A percentile compares a stretch with the other conserved stretches of the same genome.
Conservation (phyloP, 2,888 invertebrate genomes). For the Mesoligia furuncula region DNA sequence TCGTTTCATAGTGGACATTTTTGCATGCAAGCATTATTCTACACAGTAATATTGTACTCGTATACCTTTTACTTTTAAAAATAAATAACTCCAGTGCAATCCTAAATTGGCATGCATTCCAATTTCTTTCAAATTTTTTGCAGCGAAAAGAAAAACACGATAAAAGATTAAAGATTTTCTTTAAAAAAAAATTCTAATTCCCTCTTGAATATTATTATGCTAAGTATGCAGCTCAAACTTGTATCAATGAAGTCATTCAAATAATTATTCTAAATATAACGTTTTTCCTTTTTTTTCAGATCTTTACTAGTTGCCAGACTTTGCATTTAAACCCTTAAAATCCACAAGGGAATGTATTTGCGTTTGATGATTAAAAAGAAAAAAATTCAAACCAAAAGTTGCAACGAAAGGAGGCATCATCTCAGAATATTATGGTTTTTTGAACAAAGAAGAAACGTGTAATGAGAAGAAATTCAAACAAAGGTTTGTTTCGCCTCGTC, state of each 20-base stretch:
- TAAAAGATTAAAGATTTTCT: not conserved
- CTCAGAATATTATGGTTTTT: constrained; percentile 42
- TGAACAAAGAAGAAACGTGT: constrained; percentile 44
- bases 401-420: constrained; percentile 32
- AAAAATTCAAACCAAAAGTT: constrained; percentile 34
- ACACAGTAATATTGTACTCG: not conserved
- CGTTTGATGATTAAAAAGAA: constrained; percentile 52
- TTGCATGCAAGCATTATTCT: not conserved
- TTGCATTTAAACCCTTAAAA: constrained; percentile 22
- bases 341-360: constrained; percentile 54
- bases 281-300: not conserved
- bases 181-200: not conserved
- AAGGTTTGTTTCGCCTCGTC: constrained; percentile 18
- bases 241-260: constrained; percentile 7
- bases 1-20: no score
- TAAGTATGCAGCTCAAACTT: not conserved
- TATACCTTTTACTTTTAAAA: not conserved
- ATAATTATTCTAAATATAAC: not conserved
- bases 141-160: not conserved
- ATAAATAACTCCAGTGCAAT: not conserved
- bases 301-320: constrained; percentile 16
- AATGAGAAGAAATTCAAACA: constrained; percentile 38
- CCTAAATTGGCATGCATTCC: not conserved
- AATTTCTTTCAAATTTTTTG: not conserved
- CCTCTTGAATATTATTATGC: not conserved